Conservation (phyloP, 2,797 vertebrate species). For the Pelodytes ibericus region DNA sequence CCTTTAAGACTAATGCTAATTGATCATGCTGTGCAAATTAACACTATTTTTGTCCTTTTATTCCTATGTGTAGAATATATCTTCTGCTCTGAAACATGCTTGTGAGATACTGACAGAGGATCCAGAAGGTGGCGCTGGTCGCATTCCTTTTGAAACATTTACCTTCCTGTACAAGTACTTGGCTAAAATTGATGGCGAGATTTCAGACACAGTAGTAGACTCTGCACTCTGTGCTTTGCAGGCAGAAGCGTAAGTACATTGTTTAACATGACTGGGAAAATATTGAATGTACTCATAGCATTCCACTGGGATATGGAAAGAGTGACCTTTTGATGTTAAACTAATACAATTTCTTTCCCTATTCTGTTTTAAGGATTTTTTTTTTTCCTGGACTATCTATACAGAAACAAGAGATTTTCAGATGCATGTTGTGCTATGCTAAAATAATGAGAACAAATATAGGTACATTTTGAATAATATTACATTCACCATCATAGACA, state of each 20-base stretch:
- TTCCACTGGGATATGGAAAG: too few relatives aligned
- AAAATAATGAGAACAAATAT: too few relatives aligned
- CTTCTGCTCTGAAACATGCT: constrained; percentile 78
- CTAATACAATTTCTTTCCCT: too few relatives aligned
- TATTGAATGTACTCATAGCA: too few relatives aligned
- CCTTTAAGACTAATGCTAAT: too few relatives aligned
- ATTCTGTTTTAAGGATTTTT: too few relatives aligned
- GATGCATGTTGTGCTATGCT: too few relatives aligned
- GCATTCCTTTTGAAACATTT: constrained; percentile 79
- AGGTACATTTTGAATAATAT: too few relatives aligned
- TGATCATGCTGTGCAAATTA: background rate
- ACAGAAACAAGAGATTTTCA: too few relatives aligned
- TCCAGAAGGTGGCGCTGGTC: constrained; percentile 77
- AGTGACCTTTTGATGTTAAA: too few relatives aligned
- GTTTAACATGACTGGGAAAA: background rate
- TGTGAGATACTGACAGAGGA: constrained; percentile 87
- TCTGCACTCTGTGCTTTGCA: constrained; percentile 73
- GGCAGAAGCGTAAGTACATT: constrained; percentile 73
- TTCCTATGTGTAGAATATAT: constrained; percentile 70
- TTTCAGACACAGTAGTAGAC: constrained; percentile 65
- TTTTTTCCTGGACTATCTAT: too few relatives aligned
- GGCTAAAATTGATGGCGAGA: constrained; percentile 77
- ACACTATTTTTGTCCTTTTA: background rate
- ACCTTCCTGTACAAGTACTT: constrained; percentile 81
- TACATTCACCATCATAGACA: too few relatives aligned